Conservation (phyloP, 2,888 invertebrate genomes). For the Cephus pulcher region DNA sequence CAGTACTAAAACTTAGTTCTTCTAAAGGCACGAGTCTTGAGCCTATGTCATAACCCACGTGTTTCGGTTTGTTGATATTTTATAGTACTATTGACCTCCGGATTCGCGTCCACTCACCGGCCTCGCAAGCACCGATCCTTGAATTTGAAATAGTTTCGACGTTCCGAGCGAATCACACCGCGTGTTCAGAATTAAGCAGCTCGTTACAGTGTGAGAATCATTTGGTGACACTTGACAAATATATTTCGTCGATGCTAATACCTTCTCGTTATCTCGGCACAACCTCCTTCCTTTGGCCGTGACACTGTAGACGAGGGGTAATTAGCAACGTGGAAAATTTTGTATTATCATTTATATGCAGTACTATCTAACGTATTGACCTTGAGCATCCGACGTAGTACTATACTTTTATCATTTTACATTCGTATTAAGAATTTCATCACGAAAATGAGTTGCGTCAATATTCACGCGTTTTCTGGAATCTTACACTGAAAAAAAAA, state of each 20-base stretch:
- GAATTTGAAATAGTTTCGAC: constrained; percentile 50
- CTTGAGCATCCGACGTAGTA: neutral
- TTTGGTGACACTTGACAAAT: neutral
- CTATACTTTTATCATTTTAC: neutral
- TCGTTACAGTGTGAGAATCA: constrained; percentile 28
- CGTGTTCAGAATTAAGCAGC: constrained; percentile 46
- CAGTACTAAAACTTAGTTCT: neutral
- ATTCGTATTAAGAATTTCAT: neutral
- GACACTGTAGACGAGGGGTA: neutral
- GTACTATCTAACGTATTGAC: neutral
- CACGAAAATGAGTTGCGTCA: neutral
- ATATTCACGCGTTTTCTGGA: neutral
- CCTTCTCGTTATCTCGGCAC: neutral
- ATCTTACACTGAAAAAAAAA: neutral
- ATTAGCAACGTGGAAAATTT: neutral
- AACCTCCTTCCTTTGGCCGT: too few species aligned
- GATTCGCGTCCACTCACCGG: constrained; percentile 14
- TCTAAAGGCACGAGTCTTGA: constrained; percentile 2
- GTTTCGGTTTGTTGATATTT: constrained; percentile 24
- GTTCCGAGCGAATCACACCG: constrained; percentile 25
- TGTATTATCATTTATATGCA: neutral
- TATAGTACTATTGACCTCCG: constrained; percentile 25
- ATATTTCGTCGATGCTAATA: neutral
- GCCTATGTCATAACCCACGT: constrained; percentile 10
- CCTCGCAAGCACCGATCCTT: constrained; percentile 34